phyloP scores from a whole-genome alignment of 2,888 invertebrate species.

The Leptothorax acervorum region DNA sequence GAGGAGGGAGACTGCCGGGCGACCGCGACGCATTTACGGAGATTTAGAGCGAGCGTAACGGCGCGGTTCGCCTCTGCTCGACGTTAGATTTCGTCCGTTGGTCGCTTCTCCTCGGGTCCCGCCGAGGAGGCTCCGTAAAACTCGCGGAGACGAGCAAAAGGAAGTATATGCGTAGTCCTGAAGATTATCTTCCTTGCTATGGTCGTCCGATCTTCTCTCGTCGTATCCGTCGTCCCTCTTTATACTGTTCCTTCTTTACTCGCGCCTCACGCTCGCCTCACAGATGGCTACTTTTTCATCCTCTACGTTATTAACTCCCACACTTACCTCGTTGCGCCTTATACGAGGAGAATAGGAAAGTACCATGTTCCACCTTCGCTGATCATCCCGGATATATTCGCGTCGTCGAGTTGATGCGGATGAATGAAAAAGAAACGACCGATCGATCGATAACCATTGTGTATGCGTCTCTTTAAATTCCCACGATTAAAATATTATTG shows the following conservation, averaged over 20 bases:
- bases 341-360: constrained; percentile 50
- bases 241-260: constrained; percentile 1
- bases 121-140: constrained; percentile 51
- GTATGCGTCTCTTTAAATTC: not conserved
- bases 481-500: not conserved
- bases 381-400: constrained; percentile 10
- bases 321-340: constrained; percentile 55
- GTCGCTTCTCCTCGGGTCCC: not conserved
- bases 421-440: not conserved
- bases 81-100: constrained; percentile 47
- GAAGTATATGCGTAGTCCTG: constrained; percentile 35
- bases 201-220: constrained; percentile 51
- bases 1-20: constrained; percentile 14
- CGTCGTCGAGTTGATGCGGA: not conserved
- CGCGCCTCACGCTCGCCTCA: constrained; percentile 20
- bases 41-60: constrained; percentile 58
- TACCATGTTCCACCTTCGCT: constrained; percentile 35
- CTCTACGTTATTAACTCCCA: constrained; percentile 68
- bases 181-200: constrained; percentile 66
- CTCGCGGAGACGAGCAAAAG: constrained; percentile 52
- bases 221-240: constrained; percentile 26
- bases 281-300: constrained; percentile 63
- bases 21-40: constrained; percentile 49
- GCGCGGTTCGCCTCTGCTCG: constrained; percentile 30
- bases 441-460: not conserved